Evolutionary conservation across 1,140 invertebrate species (phyloP).

Genomic region (Plectus sambesii): DNA sequence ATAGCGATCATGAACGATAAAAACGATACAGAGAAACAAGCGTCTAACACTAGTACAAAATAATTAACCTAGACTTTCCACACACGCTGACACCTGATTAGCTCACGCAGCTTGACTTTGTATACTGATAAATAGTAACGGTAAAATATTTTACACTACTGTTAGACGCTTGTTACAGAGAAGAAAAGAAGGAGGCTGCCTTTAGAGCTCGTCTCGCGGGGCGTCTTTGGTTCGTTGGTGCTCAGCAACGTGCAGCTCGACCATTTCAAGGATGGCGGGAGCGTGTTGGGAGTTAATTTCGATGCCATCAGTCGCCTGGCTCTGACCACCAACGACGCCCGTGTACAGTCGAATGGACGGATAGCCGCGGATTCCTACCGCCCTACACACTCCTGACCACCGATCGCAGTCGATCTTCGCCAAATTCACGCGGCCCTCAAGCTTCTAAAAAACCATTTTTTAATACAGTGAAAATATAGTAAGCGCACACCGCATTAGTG

Average conservation of each 20-base stretch:
- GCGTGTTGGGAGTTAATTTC: constrained; percentile 20
- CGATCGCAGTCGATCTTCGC: constrained; percentile 42
- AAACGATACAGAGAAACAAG: too few relatives aligned
- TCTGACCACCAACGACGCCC: constrained; percentile 12
- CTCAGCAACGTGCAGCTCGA: constrained; percentile 16
- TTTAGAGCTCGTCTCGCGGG: constrained; percentile 24
- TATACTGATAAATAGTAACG: too few relatives aligned
- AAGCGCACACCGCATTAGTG: background rate
- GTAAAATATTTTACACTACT: too few relatives aligned
- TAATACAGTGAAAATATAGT: background rate
- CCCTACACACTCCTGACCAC: constrained; percentile 23
- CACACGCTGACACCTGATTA: too few relatives aligned
- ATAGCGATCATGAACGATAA: too few relatives aligned
- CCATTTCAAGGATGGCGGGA: constrained; percentile 17
- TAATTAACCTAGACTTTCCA: too few relatives aligned
- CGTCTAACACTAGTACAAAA: too few relatives aligned
- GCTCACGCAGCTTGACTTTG: too few relatives aligned
- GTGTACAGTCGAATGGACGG: constrained; percentile 25
- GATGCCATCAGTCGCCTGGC: constrained; percentile 20
- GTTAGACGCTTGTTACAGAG: too few relatives aligned
- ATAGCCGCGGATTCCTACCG: constrained; percentile 23
- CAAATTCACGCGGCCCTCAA: constrained; percentile 37
- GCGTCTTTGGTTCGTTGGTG: too few relatives aligned
- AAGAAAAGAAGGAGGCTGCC: too few relatives aligned
- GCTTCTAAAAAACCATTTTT: constrained; percentile 22